Percentiles rank a stretch among this genome's conserved stretches.
These are phyloP conservation scores for Zaprionus taronus DNA, from an alignment of 1,140 invertebrate genomes.

Conservation along the genomic window DNA sequence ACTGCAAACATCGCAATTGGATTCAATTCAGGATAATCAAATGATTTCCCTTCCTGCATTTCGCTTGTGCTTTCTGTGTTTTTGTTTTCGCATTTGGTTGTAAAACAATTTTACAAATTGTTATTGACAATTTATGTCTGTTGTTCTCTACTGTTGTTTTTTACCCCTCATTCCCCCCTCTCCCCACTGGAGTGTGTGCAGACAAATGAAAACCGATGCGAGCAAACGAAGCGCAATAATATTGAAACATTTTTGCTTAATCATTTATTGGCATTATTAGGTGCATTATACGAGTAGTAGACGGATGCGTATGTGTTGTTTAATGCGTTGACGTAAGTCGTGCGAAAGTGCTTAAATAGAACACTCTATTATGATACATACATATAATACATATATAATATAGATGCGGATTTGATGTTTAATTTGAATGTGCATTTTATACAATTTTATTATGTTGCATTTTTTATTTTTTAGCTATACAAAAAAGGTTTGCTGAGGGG, in stretches of 20 bases:
- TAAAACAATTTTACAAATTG: slow-evolving; percentile 74
- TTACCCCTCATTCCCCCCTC: not conserved
- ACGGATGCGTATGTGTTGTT: not conserved
- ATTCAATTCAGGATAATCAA: slow-evolving; percentile 63
- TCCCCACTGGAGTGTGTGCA: slow-evolving; percentile 18
- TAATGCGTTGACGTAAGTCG: slow-evolving; percentile 6
- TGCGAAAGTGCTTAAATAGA: not conserved
- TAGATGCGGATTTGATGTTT: not conserved
- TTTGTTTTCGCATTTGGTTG: slow-evolving; percentile 44
- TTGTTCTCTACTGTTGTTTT: slow-evolving; percentile 34
- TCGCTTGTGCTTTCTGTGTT: slow-evolving; percentile 28
- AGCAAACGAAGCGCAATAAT: slow-evolving; percentile 66
- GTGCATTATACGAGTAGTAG: not conserved
- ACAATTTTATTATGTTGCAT: no score
- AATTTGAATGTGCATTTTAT: not conserved
- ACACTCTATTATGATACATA: not conserved
- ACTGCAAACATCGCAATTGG: slow-evolving; percentile 55
- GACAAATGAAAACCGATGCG: slow-evolving; percentile 72
- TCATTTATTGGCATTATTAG: slow-evolving; percentile 43
- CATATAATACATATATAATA: not conserved
- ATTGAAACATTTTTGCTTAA: slow-evolving; percentile 51
- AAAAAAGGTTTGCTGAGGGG: no score
- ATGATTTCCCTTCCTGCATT: slow-evolving; percentile 28
- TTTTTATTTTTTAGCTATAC: no score
- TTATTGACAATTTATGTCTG: slow-evolving; percentile 76